Evolutionary conservation across 92 coral and sea anemone species (phyloP).

Genomic region (Isaurus tuberculatus): DNA sequence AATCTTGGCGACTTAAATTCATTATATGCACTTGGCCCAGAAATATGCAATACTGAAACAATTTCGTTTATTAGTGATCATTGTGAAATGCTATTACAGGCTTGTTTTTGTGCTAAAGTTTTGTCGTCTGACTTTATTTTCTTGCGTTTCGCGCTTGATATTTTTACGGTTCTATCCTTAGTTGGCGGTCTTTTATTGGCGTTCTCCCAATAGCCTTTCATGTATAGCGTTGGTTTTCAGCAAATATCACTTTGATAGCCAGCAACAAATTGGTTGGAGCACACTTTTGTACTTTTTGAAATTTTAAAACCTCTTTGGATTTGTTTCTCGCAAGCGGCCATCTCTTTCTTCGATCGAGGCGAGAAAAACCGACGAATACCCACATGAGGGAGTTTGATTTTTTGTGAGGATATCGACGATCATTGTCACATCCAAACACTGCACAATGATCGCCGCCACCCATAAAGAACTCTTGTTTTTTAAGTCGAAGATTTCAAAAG

Average conservation of each 20-base stretch:
- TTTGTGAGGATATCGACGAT: not conserved
- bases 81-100: not conserved
- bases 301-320: conserved; percentile 21
- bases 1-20: not conserved
- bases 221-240: conserved; percentile 4
- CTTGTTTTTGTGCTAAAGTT: conserved; percentile 3
- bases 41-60: not conserved
- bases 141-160: not conserved
- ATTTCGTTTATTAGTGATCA: not conserved
- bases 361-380: too few species aligned
- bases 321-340: conserved; percentile 20
- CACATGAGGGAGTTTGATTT: too few species aligned
- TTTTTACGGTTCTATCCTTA: not conserved
- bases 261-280: not conserved
- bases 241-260: too few species aligned
- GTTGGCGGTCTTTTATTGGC: not conserved
- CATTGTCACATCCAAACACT: too few species aligned
- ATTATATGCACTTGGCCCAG: not conserved
- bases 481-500: too few species aligned
- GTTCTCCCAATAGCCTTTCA: conserved; percentile 19
- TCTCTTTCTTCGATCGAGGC: conserved; percentile 9
- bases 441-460: too few species aligned
- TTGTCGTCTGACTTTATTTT: not conserved
- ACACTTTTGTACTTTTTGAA: not conserved
- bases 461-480: too few species aligned